phyloP scores from a whole-genome alignment of 2,888 invertebrate genomes.

The Rotaria magnacalcarata region DNA sequence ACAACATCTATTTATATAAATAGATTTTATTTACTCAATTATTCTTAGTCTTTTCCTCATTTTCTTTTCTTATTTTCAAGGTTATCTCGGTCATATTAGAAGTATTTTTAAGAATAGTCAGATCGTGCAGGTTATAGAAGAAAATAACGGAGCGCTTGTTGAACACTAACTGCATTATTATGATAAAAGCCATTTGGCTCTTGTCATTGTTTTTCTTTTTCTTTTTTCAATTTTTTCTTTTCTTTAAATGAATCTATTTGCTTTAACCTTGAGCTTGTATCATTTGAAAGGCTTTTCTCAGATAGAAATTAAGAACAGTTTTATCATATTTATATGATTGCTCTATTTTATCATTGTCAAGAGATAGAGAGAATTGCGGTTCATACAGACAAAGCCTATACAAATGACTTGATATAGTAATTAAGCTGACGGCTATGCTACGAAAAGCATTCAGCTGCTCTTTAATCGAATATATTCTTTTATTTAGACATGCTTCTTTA shows the following conservation, averaged over 20 bases:
- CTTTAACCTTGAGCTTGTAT: neutral
- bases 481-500: neutral
- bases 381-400: neutral
- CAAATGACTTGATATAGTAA: neutral
- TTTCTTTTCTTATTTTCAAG: neutral
- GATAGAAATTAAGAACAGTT: too few species aligned
- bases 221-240: neutral
- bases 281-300: neutral
- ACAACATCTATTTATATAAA: neutral
- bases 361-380: too few species aligned
- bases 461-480: neutral
- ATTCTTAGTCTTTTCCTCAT: neutral
- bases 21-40: neutral
- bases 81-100: neutral
- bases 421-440: neutral
- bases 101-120: neutral
- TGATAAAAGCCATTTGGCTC: neutral
- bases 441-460: neutral
- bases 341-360: too few species aligned
- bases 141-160: neutral
- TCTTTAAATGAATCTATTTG: too few species aligned
- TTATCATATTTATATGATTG: too few species aligned
- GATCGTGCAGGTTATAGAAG: neutral
- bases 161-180: neutral
- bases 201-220: neutral